phyloP scores from a whole-genome alignment of 2,797 vertebrate genomes.

The Allobates femoralis region DNA sequence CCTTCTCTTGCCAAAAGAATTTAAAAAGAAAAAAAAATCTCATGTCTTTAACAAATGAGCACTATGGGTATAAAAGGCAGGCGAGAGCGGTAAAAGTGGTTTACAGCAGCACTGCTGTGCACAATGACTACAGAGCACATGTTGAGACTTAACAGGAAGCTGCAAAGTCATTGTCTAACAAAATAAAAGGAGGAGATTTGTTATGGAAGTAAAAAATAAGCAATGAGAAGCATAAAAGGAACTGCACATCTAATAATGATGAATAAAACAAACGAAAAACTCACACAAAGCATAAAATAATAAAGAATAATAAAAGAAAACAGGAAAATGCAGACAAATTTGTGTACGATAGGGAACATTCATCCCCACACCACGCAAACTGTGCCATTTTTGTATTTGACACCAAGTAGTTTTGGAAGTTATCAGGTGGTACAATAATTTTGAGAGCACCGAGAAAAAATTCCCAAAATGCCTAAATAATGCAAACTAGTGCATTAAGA shows the following conservation, averaged over 20 bases:
- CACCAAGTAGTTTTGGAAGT: no score
- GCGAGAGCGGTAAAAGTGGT: slow-evolving; percentile 30
- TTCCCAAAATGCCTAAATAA: neutral
- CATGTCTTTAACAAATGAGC: slow-evolving; percentile 21
- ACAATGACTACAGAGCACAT: slow-evolving; percentile 31
- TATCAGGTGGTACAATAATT: neutral
- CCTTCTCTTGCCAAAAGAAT: neutral
- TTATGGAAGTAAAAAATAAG: slow-evolving; percentile 31
- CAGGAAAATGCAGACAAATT: slow-evolving; percentile 10
- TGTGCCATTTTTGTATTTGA: slow-evolving; percentile 5
- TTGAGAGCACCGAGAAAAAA: neutral
- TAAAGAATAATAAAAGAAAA: slow-evolving; percentile 9
- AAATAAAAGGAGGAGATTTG: slow-evolving; percentile 34
- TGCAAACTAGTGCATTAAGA: neutral
- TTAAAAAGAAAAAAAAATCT: neutral
- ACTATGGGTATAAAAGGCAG: slow-evolving; percentile 1
- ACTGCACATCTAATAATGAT: slow-evolving; percentile 41
- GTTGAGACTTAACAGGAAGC: slow-evolving; percentile 17
- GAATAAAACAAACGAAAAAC: slow-evolving; percentile 23
- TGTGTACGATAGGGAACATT: slow-evolving; percentile 6
- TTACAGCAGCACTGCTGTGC: slow-evolving; percentile 32
- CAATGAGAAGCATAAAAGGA: slow-evolving; percentile 5
- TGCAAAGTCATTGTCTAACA: slow-evolving; percentile 36
- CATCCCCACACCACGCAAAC: slow-evolving; percentile 13
- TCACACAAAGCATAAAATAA: slow-evolving; percentile 20